Percentiles rank a stretch among this genome's conserved stretches.
Evolutionary conservation across 2,797 vertebrate species (phyloP).

Genomic region (Poeciliopsis turneri): DNA sequence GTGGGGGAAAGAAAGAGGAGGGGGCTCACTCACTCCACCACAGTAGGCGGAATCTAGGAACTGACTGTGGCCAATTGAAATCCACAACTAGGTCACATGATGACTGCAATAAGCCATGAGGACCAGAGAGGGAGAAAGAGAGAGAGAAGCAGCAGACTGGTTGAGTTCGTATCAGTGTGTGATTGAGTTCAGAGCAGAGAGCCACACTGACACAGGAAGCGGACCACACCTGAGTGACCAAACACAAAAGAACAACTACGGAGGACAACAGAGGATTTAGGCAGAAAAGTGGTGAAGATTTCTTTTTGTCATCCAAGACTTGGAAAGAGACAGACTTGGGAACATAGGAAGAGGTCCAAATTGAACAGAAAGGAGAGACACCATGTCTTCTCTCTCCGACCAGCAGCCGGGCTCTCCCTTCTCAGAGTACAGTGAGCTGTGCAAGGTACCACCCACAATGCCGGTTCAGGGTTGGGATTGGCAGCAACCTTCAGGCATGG

Average conservation of each 20-base stretch:
- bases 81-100: slow-evolving; percentile 76
- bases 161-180: slow-evolving; percentile 67
- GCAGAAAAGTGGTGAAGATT: slow-evolving; percentile 39
- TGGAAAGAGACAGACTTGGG: slow-evolving; percentile 15
- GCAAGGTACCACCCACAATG: slow-evolving; percentile 77
- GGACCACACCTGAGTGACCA: slow-evolving; percentile 48
- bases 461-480: slow-evolving; percentile 86
- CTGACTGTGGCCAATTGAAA: slow-evolving; percentile 65
- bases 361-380: slow-evolving; percentile 64
- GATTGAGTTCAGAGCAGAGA: slow-evolving; percentile 62
- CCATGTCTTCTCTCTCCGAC: slow-evolving; percentile 89
- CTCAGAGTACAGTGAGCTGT: slow-evolving; percentile 86
- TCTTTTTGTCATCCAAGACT: slow-evolving; percentile 34
- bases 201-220: slow-evolving; percentile 15
- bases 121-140: slow-evolving; percentile 45
- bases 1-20: slow-evolving; percentile 57
- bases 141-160: slow-evolving; percentile 30
- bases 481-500: slow-evolving; percentile 85
- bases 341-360: slow-evolving; percentile 51
- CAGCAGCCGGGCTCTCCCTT: slow-evolving; percentile 84
- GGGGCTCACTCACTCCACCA: slow-evolving; percentile 71
- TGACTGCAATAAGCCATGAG: slow-evolving; percentile 46
- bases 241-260: slow-evolving; percentile 29
- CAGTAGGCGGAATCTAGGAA: slow-evolving; percentile 60
- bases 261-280: slow-evolving; percentile 42